Evolutionary conservation across 1,140 invertebrate species (phyloP).

Genomic region (Ridgeia piscesae): DNA sequence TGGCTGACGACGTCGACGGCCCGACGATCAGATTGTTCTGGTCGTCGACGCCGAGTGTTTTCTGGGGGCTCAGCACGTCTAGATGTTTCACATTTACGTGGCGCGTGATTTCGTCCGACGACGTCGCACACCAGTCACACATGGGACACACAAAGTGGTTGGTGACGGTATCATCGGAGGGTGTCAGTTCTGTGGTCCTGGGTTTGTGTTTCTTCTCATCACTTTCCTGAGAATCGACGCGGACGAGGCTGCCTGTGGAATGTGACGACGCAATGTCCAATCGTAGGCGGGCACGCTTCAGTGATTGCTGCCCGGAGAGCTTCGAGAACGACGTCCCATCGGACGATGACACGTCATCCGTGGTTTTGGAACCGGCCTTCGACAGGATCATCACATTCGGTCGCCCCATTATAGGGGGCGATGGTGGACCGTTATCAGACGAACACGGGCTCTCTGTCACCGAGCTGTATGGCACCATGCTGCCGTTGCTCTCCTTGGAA

Average conservation of each 20-base stretch:
- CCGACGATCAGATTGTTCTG: conserved; percentile 66
- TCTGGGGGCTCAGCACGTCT: conserved; percentile 73
- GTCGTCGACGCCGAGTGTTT: conserved; percentile 37
- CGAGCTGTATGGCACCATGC: not conserved
- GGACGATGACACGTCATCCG: not conserved
- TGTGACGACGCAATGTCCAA: not conserved
- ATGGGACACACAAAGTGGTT: conserved; percentile 67
- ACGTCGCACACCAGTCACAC: conserved; percentile 76
- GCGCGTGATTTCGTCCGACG: conserved; percentile 73
- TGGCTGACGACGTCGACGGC: conserved; percentile 66
- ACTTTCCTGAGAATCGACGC: not conserved
- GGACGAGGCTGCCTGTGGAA: not conserved
- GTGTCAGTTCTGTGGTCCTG: not conserved
- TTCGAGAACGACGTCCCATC: not conserved
- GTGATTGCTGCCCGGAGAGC: not conserved
- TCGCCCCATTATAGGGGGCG: not conserved
- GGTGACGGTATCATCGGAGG: not conserved
- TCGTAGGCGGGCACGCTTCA: conserved; percentile 2
- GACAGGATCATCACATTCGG: conserved; percentile 8
- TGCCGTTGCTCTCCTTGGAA: conserved; percentile 27
- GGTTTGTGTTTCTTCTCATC: not conserved
- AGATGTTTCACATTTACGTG: conserved; percentile 83
- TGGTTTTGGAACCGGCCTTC: not conserved
- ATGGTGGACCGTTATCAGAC: not conserved
- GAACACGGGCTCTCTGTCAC: not conserved